Percentiles rank a stretch among this genome's conserved stretches.
These are phyloP conservation scores for Drosophila eohydei DNA, from an alignment of 2,888 invertebrate genomes.

Conservation along the genomic window DNA sequence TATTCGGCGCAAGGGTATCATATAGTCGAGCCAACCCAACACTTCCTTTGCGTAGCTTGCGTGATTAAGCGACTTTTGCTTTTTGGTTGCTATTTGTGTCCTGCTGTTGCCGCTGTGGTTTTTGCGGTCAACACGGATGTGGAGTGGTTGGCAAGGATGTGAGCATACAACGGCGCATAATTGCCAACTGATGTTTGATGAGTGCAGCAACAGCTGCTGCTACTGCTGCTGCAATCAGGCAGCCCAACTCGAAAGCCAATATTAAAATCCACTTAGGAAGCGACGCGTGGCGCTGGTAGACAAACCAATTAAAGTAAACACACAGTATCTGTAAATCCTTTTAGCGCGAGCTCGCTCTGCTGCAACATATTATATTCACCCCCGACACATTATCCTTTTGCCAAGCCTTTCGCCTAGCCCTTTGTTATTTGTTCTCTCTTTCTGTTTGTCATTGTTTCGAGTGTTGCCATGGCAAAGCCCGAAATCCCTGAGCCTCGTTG, in stretches of 20 bases:
- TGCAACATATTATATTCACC: constrained; percentile 32
- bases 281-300: constrained; percentile 63
- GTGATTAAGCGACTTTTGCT: constrained; percentile 58
- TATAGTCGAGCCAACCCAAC: not conserved
- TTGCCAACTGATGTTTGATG: constrained; percentile 39
- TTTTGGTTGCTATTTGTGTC: constrained; percentile 17
- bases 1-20: not conserved
- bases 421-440: not conserved
- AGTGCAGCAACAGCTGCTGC: constrained; percentile 2
- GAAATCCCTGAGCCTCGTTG: constrained; percentile 65
- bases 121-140: constrained; percentile 40
- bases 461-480: constrained; percentile 44
- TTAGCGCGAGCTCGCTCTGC: constrained; percentile 48
- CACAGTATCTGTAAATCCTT: constrained; percentile 67
- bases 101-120: constrained; percentile 51
- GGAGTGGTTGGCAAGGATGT: constrained; percentile 48
- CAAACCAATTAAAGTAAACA: constrained; percentile 71
- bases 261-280: constrained; percentile 72
- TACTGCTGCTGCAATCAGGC: constrained; percentile 39
- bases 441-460: constrained; percentile 9
- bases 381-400: constrained; percentile 51
- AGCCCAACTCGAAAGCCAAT: constrained; percentile 31
- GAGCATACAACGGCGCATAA: constrained; percentile 39
- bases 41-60: constrained; percentile 27
- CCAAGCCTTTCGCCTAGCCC: constrained; percentile 17